Percentiles rank a stretch among this genome's conserved stretches.
Evolutionary conservation across 1,140 invertebrate genomes (phyloP).

Genomic region (Neuroterus valhalla): DNA sequence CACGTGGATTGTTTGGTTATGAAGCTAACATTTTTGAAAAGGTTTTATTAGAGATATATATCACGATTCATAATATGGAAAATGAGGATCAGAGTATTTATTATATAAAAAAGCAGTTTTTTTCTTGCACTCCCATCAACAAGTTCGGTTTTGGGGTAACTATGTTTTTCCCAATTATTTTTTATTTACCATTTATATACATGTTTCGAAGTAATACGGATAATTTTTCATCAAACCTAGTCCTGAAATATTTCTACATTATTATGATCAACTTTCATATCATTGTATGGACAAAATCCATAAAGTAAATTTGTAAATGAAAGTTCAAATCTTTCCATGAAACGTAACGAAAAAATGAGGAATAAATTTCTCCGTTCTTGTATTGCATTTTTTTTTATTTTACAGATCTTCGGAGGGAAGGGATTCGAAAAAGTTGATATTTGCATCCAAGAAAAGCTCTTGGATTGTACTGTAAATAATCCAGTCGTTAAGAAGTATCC

Average conservation of each 20-base stretch:
- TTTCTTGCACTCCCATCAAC: slow-evolving; percentile 66
- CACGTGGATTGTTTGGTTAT: no score
- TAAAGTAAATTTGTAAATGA: no score
- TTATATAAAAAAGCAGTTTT: slow-evolving; percentile 62
- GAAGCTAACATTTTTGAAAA: no score
- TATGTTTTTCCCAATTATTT: slow-evolving; percentile 11
- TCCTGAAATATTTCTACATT: no score
- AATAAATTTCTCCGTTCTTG: slow-evolving; percentile 5
- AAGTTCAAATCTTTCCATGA: no score
- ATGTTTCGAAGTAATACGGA: neutral
- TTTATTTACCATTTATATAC: neutral
- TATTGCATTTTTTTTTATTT: slow-evolving; percentile 35
- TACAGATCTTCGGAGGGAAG: slow-evolving; percentile 50
- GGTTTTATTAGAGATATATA: neutral
- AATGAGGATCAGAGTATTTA: neutral
- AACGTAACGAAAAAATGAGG: no score
- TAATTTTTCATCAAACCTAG: no score
- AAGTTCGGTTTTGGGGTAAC: slow-evolving; percentile 65
- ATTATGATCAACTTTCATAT: no score
- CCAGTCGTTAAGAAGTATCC: slow-evolving; percentile 68
- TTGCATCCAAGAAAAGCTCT: slow-evolving; percentile 64
- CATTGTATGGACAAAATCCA: no score
- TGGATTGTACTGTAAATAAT: slow-evolving; percentile 70
- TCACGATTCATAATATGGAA: neutral
- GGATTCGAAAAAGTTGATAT: slow-evolving; percentile 46